Conservation (phyloP, 2,113 vertebrate species). For the Oophaga pumilio region DNA sequence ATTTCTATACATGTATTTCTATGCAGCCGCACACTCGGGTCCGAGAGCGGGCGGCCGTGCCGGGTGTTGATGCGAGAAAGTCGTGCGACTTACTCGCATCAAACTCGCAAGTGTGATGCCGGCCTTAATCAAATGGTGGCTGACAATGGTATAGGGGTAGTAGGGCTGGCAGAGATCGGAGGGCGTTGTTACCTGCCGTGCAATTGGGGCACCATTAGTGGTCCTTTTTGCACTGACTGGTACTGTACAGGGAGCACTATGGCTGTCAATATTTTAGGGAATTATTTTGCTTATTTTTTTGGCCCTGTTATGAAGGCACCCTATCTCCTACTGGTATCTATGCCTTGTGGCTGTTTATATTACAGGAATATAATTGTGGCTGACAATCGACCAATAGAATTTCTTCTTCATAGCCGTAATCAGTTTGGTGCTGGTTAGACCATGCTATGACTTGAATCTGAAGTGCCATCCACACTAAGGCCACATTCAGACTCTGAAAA, state of each 20-base stretch:
- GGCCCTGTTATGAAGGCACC: neutral
- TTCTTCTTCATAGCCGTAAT: too few relatives aligned
- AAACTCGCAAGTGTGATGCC: too few relatives aligned
- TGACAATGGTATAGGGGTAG: neutral
- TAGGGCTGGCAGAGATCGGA: neutral
- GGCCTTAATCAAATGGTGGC: neutral
- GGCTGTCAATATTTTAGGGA: neutral
- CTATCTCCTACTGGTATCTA: neutral
- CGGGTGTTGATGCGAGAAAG: too few relatives aligned
- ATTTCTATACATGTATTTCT: too few relatives aligned
- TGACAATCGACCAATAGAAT: too few relatives aligned
- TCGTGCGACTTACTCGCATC: too few relatives aligned
- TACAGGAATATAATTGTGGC: neutral
- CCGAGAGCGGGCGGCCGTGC: too few relatives aligned
- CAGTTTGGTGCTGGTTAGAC: too few relatives aligned
- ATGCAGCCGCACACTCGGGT: too few relatives aligned
- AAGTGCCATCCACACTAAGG: too few relatives aligned
- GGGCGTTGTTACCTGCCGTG: neutral
- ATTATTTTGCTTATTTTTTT: neutral
- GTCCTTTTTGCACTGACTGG: neutral
- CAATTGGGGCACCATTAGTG: neutral
- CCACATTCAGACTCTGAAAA: too few relatives aligned
- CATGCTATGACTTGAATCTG: too few relatives aligned
- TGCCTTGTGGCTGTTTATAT: neutral
- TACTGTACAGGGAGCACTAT: neutral